Conservation (phyloP, 1,140 invertebrate species). For the Nasonia longicornis region DNA sequence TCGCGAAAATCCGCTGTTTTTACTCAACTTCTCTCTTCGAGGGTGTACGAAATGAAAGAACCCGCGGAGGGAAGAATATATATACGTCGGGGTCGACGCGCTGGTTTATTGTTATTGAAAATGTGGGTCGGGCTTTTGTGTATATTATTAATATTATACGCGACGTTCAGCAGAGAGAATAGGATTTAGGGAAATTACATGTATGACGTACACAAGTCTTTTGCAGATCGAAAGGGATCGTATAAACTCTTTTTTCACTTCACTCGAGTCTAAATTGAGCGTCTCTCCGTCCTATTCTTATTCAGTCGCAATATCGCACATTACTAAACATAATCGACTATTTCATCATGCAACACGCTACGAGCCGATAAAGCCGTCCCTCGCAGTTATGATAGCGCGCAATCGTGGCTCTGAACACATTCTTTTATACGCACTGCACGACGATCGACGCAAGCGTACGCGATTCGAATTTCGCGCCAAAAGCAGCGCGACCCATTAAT, state of each 20-base stretch:
- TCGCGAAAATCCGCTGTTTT: not conserved
- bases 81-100: not conserved
- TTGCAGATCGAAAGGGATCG: too few relatives aligned
- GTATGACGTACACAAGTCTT: too few relatives aligned
- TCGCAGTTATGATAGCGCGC: not conserved
- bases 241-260: too few relatives aligned
- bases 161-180: too few relatives aligned
- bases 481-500: slow-evolving; percentile 22
- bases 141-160: not conserved
- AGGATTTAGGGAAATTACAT: too few relatives aligned
- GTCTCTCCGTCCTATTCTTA: too few relatives aligned
- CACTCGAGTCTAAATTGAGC: not conserved
- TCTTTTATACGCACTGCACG: not conserved
- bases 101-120: not conserved
- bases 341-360: slow-evolving; percentile 14
- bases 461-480: slow-evolving; percentile 17
- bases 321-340: slow-evolving; percentile 19
- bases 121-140: not conserved
- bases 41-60: not conserved
- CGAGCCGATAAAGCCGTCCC: not conserved
- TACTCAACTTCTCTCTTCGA: not conserved
- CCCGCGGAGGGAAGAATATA: too few relatives aligned
- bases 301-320: not conserved
- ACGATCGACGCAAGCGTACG: not conserved
- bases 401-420: not conserved